These are phyloP conservation scores for Drosophila falleni DNA, from an alignment of 2,888 invertebrate genomes.

Conservation along the genomic window DNA sequence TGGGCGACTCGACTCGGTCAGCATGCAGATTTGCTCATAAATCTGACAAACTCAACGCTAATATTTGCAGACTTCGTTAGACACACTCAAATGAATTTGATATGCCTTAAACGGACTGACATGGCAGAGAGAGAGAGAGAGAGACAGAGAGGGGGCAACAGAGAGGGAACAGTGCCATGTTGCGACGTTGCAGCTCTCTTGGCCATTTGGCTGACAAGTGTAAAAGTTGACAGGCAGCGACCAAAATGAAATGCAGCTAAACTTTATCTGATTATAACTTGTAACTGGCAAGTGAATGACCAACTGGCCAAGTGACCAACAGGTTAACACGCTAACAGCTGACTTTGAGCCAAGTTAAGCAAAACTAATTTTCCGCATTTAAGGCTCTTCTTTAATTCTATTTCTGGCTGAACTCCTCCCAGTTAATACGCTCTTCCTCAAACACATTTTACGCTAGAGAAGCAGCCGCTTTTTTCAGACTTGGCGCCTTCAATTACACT, in stretches of 20 bases:
- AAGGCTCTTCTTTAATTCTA: constrained; percentile 28
- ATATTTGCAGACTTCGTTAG: constrained; percentile 82
- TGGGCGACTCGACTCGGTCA: constrained; percentile 62
- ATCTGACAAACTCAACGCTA: constrained; percentile 81
- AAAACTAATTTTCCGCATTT: not conserved
- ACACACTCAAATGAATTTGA: constrained; percentile 81
- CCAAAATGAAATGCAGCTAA: constrained; percentile 70
- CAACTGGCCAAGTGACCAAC: constrained; percentile 58
- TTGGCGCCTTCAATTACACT: constrained; percentile 59
- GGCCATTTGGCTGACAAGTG: constrained; percentile 68
- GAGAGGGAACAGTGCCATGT: constrained; percentile 1
- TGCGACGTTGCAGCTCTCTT: constrained; percentile 18
- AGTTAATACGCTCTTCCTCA: constrained; percentile 18
- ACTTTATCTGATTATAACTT: constrained; percentile 71
- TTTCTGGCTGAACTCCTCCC: constrained; percentile 18
- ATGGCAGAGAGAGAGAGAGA: too few species aligned
- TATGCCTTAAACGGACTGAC: constrained; percentile 79
- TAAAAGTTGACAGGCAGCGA: constrained; percentile 75
- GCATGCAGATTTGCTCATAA: constrained; percentile 81
- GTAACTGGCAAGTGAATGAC: constrained; percentile 49
- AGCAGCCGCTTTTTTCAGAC: constrained; percentile 1
- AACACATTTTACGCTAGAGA: not conserved
- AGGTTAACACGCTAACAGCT: constrained; percentile 1
- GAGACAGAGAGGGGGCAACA: not conserved
- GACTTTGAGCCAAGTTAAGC: constrained; percentile 17